Evolutionary conservation across 2,797 vertebrate genomes (phyloP), one percentile per base, ranked within the genome.

Genomic region (Gadopsis marmoratus): DNA sequence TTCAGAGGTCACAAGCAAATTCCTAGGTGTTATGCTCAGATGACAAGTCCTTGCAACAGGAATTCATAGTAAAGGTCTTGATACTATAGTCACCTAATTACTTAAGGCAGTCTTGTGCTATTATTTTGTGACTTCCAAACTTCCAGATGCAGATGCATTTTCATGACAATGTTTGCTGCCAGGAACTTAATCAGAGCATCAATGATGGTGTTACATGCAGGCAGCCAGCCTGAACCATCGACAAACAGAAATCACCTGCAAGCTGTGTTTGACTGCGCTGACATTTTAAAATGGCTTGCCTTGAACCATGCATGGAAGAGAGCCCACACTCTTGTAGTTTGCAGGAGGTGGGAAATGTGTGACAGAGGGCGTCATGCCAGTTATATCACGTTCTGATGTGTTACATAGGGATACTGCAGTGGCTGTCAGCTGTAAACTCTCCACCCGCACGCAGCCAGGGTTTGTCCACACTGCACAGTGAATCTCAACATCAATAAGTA

Each of bases 401-500:
- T 54, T 21, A 31, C 53, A 26, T 7, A 23, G 56, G 16, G 56
- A 31, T 4, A 66, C 39, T 21, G 17, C 19, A n/a, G 41, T 7
- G 58, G 26, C 31, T 47, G 43, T 76, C 39, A 41, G 62, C 64
- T 63, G 75, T 43, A 33, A 76, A 67, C 61, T 13, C 14, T 37
- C 35, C 53, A 41, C 4, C 56, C 48, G 50, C 47, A 31, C 19
- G 51, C 51, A 63, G 60, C 51, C 48, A 37, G 47, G 56, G 64
- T 26, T 67, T 56, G 17, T 50, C 60, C 64, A 2, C 7, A 19
- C 66, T 39, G 33, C 64, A 23, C 21, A 2, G n/a, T 39, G 68
- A 59, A 66, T 70, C 78, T 79, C 65, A 26, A 5, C 89, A 92
- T 93, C 79, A 91, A 80, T 88, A 88, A 91, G 74, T 90, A 87